phyloP scores from a whole-genome alignment of 1,140 invertebrate species.

The Spodoptera frugiperda region DNA sequence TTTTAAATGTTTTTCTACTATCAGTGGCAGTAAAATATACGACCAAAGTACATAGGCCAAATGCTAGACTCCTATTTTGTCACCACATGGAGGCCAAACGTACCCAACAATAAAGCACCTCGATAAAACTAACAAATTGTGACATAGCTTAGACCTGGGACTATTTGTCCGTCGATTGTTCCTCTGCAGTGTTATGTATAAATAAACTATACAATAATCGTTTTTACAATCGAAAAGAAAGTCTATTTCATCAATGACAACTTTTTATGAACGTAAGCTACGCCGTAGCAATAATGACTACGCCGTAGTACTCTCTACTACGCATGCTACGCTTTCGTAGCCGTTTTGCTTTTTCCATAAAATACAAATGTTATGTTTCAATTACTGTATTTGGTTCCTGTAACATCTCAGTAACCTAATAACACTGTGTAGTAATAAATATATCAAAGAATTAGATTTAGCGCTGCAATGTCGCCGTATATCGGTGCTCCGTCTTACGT shows the following conservation, averaged over 20 bases:
- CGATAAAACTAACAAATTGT: constrained; percentile 9
- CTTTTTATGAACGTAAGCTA: too few relatives aligned
- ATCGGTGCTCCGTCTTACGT: constrained; percentile 17
- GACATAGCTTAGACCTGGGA: too few relatives aligned
- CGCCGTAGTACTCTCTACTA: not conserved
- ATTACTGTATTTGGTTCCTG: not conserved
- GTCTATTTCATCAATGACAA: too few relatives aligned
- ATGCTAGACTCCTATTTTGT: not conserved
- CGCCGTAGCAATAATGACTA: not conserved
- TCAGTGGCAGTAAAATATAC: not conserved
- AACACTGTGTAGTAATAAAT: not conserved
- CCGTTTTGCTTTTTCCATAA: not conserved
- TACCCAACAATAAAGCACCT: not conserved
- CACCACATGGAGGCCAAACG: too few relatives aligned
- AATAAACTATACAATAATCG: too few relatives aligned
- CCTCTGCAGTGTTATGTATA: too few relatives aligned
- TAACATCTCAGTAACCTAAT: constrained; percentile 1
- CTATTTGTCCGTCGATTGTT: too few relatives aligned
- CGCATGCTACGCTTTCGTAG: not conserved
- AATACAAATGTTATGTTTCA: too few relatives aligned
- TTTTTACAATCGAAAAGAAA: too few relatives aligned
- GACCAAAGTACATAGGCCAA: not conserved
- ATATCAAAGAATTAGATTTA: constrained; percentile 4
- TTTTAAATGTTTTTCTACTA: not conserved
- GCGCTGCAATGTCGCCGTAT: not conserved